These are phyloP conservation scores for Trachelipus rathkii DNA, from an alignment of 1,140 invertebrate species.

Conservation along the genomic window DNA sequence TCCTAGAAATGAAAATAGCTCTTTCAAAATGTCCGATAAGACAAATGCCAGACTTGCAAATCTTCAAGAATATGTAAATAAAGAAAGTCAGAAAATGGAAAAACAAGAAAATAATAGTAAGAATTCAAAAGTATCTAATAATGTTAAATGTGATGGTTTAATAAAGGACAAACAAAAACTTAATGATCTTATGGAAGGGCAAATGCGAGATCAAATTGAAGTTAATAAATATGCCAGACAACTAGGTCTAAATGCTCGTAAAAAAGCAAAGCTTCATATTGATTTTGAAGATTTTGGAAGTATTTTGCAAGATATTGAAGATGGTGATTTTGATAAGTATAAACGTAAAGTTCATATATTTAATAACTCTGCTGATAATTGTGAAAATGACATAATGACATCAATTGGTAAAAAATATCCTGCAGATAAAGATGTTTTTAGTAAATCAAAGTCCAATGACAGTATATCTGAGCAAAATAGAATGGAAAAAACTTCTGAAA, in stretches of 20 bases:
- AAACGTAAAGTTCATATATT: too few species aligned
- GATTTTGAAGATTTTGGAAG: background rate
- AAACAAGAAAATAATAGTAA: background rate
- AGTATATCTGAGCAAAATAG: background rate
- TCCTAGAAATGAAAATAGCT: background rate
- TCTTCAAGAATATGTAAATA: background rate
- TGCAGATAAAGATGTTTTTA: too few species aligned
- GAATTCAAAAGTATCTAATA: background rate
- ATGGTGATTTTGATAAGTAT: slow-evolving; percentile 1
- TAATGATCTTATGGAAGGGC: background rate
- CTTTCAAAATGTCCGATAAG: background rate
- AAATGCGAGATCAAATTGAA: background rate
- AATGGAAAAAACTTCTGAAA: background rate
- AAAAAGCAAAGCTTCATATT: background rate
- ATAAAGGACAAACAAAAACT: background rate
- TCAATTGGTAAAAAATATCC: background rate
- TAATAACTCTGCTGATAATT: background rate
- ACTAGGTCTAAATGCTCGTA: background rate
- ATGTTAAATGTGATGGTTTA: background rate
- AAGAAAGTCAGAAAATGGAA: background rate
- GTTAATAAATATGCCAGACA: background rate
- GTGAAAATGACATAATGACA: background rate
- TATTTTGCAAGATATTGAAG: background rate
- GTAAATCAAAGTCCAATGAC: too few species aligned
- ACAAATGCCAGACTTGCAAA: background rate